These are phyloP conservation scores for Dasysyrphus albostriatus DNA, from an alignment of 2,888 invertebrate genomes.

Conservation along the genomic window DNA sequence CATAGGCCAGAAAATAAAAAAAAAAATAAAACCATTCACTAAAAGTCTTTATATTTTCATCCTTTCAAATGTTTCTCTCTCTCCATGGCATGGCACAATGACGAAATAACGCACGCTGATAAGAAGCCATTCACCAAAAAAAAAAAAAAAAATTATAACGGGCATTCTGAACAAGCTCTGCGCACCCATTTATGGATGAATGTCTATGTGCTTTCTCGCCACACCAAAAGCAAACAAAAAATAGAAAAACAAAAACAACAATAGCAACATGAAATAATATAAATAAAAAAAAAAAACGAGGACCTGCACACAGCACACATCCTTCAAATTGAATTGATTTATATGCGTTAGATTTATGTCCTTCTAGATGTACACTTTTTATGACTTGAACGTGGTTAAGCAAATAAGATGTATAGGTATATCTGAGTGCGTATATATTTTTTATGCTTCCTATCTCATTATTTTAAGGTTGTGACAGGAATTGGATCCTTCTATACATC, in stretches of 20 bases:
- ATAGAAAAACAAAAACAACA: constrained; percentile 1
- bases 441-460: constrained; percentile 35
- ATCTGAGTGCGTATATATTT: constrained; percentile 19
- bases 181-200: constrained; percentile 8
- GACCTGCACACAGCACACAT: constrained; percentile 41
- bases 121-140: constrained; percentile 32
- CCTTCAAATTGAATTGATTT: constrained; percentile 73
- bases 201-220: background rate
- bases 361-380: constrained; percentile 72
- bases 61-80: constrained; percentile 1
- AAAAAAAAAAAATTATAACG: constrained; percentile 14
- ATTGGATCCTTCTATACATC: constrained; percentile 35
- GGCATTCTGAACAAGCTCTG: constrained; percentile 20
- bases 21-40: constrained; percentile 17
- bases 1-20: background rate
- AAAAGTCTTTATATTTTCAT: constrained; percentile 16
- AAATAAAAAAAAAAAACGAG: background rate
- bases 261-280: background rate
- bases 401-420: constrained; percentile 48
- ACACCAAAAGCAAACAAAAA: constrained; percentile 45
- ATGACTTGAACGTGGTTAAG: constrained; percentile 68
- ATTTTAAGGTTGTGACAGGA: constrained; percentile 52
- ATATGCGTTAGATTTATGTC: constrained; percentile 72
- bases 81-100: background rate
- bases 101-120: constrained; percentile 27